Conservation (phyloP, 2,888 invertebrate genomes). For the Didymodactylos carnosus region DNA sequence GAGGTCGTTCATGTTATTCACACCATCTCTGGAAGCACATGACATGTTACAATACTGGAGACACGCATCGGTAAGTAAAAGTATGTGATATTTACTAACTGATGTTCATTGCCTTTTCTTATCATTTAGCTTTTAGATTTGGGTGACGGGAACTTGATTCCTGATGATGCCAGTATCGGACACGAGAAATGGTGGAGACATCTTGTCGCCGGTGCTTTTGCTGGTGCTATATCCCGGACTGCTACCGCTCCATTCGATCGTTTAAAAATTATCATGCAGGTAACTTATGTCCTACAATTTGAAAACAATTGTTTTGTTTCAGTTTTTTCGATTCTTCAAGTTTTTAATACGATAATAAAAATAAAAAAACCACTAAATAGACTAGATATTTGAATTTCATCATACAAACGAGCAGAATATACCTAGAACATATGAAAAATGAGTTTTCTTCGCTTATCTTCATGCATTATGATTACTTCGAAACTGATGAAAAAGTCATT, state of each 20-base stretch:
- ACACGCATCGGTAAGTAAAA: neutral
- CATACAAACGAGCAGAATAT: too few species aligned
- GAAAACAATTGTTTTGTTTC: neutral
- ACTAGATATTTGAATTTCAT: neutral
- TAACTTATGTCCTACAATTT: constrained; percentile 3
- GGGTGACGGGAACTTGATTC: neutral
- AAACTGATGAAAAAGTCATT: too few species aligned
- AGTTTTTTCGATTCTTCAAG: neutral
- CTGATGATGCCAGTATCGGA: neutral
- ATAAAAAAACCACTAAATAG: neutral
- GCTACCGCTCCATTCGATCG: constrained; percentile 90
- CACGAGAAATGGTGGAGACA: constrained; percentile 64
- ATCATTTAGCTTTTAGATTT: neutral
- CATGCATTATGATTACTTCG: too few species aligned
- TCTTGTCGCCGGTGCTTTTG: constrained; percentile 75
- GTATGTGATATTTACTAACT: neutral
- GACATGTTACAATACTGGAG: neutral
- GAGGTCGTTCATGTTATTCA: neutral
- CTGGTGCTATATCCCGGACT: constrained; percentile 80
- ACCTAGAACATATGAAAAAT: too few species aligned
- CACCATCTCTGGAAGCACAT: neutral
- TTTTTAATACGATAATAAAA: neutral
- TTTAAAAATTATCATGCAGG: constrained; percentile 51
- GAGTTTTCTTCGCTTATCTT: too few species aligned
- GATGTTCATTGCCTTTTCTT: neutral